A percentile compares a stretch with the other conserved stretches of the same genome.
These are phyloP conservation scores for Herpetotheres cachinnans DNA, from an alignment of 2,113 vertebrate genomes.

Conservation along the genomic window DNA sequence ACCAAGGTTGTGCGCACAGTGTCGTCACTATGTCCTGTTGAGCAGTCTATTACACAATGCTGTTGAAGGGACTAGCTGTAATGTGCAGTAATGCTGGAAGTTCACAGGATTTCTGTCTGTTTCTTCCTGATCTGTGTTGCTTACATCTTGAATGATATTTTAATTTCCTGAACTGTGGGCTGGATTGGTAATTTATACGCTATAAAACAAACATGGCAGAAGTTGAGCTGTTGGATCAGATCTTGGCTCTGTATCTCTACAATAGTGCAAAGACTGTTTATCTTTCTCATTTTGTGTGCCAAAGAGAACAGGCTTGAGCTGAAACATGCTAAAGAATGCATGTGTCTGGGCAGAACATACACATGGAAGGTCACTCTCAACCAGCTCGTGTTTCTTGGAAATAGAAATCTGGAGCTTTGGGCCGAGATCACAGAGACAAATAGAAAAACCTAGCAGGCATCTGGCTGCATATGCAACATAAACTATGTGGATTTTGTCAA, in stretches of 20 bases:
- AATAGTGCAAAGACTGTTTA: neutral
- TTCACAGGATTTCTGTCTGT: neutral
- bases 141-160: neutral
- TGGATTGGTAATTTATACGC: neutral
- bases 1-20: rapidly evolving
- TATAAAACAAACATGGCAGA: neutral
- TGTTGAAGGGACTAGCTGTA: neutral
- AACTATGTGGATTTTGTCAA: neutral
- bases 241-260: neutral
- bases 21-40: neutral
- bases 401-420: neutral
- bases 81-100: neutral
- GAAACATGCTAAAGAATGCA: neutral
- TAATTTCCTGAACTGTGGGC: neutral
- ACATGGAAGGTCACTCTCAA: neutral
- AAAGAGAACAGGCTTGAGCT: neutral
- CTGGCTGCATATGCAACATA: neutral
- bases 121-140: neutral
- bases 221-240: neutral
- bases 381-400: neutral
- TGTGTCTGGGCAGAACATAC: neutral
- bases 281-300: neutral
- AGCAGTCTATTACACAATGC: neutral
- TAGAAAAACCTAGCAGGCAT: neutral
- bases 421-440: neutral